phyloP scores from a whole-genome alignment of 2,113 vertebrate genomes.

The Leucopsar rothschildi region DNA sequence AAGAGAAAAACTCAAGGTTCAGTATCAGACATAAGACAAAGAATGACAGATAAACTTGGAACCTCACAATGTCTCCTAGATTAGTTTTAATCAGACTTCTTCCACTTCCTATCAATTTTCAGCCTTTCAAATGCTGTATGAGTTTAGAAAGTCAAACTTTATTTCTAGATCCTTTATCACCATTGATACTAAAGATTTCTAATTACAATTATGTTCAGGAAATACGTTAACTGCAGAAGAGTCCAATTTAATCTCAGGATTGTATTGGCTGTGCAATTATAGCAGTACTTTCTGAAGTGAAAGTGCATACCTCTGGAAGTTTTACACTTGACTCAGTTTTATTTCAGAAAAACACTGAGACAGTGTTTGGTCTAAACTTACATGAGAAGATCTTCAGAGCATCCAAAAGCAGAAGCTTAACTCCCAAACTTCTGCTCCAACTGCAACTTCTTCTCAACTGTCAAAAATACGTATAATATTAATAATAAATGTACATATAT shows the following conservation, averaged over 20 bases:
- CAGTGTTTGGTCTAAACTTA: not conserved
- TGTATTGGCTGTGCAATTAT: not conserved
- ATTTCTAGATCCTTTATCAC: not conserved
- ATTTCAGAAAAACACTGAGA: not conserved
- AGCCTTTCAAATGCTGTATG: not conserved
- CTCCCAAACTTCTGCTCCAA: not conserved
- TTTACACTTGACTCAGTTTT: not conserved
- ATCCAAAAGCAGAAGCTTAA: not conserved
- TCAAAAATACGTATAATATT: not conserved
- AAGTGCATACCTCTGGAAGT: not conserved
- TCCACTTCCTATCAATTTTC: not conserved
- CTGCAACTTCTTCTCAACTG: not conserved
- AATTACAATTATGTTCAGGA: not conserved
- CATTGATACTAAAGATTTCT: not conserved
- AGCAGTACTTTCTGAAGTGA: not conserved
- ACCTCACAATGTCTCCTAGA: not conserved
- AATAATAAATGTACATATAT: too few species aligned
- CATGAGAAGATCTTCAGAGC: rapidly evolving
- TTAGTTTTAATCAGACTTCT: not conserved
- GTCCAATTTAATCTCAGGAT: not conserved
- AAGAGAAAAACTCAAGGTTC: not conserved
- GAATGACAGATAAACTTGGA: not conserved
- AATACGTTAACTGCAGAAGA: not conserved
- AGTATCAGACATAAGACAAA: not conserved
- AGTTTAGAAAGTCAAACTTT: not conserved